phyloP scores from a whole-genome alignment of 2,797 vertebrate genomes.

The Typhlichthys subterraneus region DNA sequence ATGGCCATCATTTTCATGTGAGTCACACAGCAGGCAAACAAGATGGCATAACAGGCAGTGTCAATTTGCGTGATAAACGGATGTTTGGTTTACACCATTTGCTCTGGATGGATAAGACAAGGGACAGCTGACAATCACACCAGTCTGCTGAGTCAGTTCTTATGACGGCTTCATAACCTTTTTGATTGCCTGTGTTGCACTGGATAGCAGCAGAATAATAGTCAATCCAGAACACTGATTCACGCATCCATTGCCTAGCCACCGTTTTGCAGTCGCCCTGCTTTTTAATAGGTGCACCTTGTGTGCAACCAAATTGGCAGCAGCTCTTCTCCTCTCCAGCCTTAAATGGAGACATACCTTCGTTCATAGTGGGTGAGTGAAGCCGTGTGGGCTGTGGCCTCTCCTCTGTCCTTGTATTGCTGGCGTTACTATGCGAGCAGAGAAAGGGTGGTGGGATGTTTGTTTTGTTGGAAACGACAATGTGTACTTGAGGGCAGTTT shows the following conservation, averaged over 20 bases:
- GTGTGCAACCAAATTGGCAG: slow-evolving; percentile 27
- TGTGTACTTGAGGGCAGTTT: slow-evolving; percentile 57
- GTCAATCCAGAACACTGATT: slow-evolving; percentile 12
- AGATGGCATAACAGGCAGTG: slow-evolving; percentile 10
- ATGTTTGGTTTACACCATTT: slow-evolving; percentile 52
- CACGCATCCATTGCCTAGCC: neutral
- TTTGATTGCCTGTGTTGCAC: slow-evolving; percentile 30
- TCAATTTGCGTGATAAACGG: slow-evolving; percentile 38
- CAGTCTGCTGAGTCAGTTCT: slow-evolving; percentile 68
- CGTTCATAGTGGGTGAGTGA: slow-evolving; percentile 61
- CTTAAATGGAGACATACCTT: slow-evolving; percentile 78
- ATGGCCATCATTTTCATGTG: slow-evolving; percentile 25
- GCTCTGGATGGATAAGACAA: slow-evolving; percentile 39
- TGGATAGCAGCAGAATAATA: slow-evolving; percentile 36
- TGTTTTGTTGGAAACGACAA: slow-evolving; percentile 72
- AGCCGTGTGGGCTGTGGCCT: slow-evolving; percentile 60
- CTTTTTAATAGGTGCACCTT: slow-evolving; percentile 30
- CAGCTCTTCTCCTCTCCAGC: slow-evolving; percentile 55
- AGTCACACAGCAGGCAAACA: slow-evolving; percentile 20
- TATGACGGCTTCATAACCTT: slow-evolving; percentile 55
- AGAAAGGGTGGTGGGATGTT: slow-evolving; percentile 54
- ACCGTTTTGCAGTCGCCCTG: neutral
- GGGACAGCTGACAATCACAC: slow-evolving; percentile 59
- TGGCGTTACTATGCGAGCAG: slow-evolving; percentile 62
- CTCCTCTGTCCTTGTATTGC: slow-evolving; percentile 72